Conservation (phyloP, 2,797 vertebrate species). For the Sebastes melanostomus region DNA sequence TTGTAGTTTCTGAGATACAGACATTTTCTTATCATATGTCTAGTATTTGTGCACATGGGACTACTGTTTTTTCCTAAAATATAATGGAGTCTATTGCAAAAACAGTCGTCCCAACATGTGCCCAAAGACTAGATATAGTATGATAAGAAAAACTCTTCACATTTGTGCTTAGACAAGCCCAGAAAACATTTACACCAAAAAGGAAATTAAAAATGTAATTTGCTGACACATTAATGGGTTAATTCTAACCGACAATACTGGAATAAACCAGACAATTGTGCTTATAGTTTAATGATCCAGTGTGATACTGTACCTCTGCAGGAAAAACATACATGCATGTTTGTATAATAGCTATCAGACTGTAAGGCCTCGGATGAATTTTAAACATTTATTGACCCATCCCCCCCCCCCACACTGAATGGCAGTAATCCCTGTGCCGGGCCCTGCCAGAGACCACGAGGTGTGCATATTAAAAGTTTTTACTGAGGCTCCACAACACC, state of each 20-base stretch:
- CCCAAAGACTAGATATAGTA: too few relatives aligned
- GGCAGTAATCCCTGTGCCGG: conserved; percentile 66
- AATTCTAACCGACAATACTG: background rate
- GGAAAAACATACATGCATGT: conserved; percentile 34
- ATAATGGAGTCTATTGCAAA: too few relatives aligned
- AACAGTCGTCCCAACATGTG: too few relatives aligned
- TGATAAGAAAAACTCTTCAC: too few relatives aligned
- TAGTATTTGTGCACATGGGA: too few relatives aligned
- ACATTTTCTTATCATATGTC: too few relatives aligned
- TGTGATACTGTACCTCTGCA: conserved; percentile 32
- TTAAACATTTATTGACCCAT: conserved; percentile 80
- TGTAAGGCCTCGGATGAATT: conserved; percentile 71
- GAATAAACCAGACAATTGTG: background rate
- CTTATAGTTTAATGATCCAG: background rate
- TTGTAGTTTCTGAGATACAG: too few relatives aligned
- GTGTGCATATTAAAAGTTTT: conserved; percentile 84
- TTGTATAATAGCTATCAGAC: conserved; percentile 52
- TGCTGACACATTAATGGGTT: background rate
- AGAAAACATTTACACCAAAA: too few relatives aligned
- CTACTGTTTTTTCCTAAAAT: too few relatives aligned
- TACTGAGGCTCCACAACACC: conserved; percentile 74
- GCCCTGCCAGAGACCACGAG: conserved; percentile 66
- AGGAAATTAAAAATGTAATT: too few relatives aligned
- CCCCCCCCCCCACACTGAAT: conserved; percentile 35
- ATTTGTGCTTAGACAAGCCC: too few relatives aligned